phyloP scores from a whole-genome alignment of 2,113 vertebrate species.

The Ranitomeya variabilis region DNA sequence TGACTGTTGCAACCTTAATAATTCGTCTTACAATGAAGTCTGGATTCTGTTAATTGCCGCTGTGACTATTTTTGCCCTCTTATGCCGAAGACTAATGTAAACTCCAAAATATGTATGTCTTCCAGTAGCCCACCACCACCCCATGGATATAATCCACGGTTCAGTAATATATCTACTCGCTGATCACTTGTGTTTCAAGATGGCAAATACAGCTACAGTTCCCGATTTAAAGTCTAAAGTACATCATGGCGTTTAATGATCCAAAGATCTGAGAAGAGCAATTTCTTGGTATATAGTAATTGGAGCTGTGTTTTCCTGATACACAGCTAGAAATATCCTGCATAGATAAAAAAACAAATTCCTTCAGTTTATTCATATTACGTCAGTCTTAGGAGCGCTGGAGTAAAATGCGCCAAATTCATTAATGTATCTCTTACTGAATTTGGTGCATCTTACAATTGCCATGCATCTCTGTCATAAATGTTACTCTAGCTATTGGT shows the following conservation, averaged over 20 bases:
- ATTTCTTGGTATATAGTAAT: not conserved
- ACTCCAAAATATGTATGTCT: not conserved
- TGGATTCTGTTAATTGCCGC: not conserved
- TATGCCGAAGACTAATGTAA: not conserved
- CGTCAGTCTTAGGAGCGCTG: no score
- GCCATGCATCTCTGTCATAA: no score
- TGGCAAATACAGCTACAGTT: not conserved
- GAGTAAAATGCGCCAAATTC: no score
- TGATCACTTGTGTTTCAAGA: not conserved
- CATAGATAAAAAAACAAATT: not conserved
- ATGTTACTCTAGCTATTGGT: no score
- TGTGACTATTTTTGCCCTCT: not conserved
- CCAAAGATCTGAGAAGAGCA: not conserved
- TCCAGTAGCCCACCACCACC: no score
- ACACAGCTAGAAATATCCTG: not conserved
- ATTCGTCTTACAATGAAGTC: conserved; percentile 7
- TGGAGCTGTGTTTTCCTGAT: not conserved
- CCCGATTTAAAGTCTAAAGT: not conserved
- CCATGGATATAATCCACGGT: no score
- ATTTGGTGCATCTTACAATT: no score
- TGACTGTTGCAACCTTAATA: not conserved
- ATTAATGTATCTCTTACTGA: no score
- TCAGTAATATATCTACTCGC: not conserved
- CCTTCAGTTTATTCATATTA: no score
- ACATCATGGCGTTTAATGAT: not conserved